A percentile compares a stretch with the other conserved stretches of the same genome.
These are phyloP conservation scores for Pampusana beccarii DNA, from an alignment of 2,113 vertebrate species.

Conservation along the genomic window DNA sequence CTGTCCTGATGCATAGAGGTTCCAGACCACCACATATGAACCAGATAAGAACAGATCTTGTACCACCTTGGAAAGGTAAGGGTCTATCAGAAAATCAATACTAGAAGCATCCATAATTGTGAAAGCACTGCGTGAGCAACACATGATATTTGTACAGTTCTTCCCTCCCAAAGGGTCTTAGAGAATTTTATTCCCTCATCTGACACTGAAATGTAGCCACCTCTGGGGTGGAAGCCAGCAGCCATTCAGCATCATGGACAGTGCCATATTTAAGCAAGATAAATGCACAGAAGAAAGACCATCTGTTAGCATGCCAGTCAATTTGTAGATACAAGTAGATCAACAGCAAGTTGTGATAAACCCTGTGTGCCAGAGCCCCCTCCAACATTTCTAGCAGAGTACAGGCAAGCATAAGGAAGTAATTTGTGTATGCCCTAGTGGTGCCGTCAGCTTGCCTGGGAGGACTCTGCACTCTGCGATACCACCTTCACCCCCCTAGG, in stretches of 20 bases:
- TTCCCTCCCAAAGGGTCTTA: not conserved
- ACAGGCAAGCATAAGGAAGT: slow-evolving; percentile 19
- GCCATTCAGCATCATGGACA: slow-evolving; percentile 58
- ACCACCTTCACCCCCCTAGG: not conserved
- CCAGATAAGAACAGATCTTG: not conserved
- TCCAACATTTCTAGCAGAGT: not conserved
- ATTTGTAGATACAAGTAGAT: slow-evolving; percentile 16
- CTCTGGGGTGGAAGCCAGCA: slow-evolving; percentile 59
- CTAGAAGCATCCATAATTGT: not conserved
- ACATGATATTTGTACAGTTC: not conserved
- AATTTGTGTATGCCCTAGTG: not conserved
- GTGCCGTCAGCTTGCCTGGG: not conserved
- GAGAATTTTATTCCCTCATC: slow-evolving; percentile 11
- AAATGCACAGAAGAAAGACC: slow-evolving; percentile 2
- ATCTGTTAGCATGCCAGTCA: slow-evolving; percentile 17
- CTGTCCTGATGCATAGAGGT: rapidly evolving
- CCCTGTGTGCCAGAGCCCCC: not conserved
- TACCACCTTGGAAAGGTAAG: not conserved
- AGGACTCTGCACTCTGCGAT: not conserved
- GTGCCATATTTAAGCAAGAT: slow-evolving; percentile 45
- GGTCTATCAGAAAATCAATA: not conserved
- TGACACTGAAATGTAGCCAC: slow-evolving; percentile 22
- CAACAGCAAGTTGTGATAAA: slow-evolving; percentile 2
- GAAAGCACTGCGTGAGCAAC: not conserved
- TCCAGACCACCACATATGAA: not conserved